Conservation (phyloP, 2,888 invertebrate genomes). For the Ceraclea dissimilis region DNA sequence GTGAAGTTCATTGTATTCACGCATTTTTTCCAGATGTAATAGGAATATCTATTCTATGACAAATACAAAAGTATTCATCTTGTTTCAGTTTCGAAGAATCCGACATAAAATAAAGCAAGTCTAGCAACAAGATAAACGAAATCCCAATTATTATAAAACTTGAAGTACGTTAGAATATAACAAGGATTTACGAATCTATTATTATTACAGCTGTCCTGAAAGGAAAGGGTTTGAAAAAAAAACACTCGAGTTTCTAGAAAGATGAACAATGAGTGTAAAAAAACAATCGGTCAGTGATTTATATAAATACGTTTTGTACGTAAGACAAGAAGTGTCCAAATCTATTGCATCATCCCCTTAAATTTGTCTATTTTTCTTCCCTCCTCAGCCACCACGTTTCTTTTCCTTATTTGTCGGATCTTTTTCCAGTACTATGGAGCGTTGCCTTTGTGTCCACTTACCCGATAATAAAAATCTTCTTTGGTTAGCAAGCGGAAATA, state of each 20-base stretch:
- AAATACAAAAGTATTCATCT: too few species aligned
- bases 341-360: not conserved
- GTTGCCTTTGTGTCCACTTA: conserved; percentile 25
- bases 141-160: too few species aligned
- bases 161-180: too few species aligned
- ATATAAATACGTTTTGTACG: not conserved
- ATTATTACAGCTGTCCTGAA: too few species aligned
- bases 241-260: not conserved
- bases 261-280: not conserved
- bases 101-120: too few species aligned
- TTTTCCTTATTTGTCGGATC: conserved; percentile 22
- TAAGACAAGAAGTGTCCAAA: not conserved
- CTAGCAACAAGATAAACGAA: too few species aligned
- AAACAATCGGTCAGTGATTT: not conserved
- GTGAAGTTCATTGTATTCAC: too few species aligned
- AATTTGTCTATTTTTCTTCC: conserved; percentile 7
- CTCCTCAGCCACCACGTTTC: conserved; percentile 16
- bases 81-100: too few species aligned
- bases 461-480: conserved; percentile 24
- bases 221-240: too few species aligned
- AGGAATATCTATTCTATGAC: too few species aligned
- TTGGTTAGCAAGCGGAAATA: conserved; percentile 6
- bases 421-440: conserved; percentile 18
- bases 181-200: too few species aligned
- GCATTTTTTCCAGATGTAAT: too few species aligned